A percentile compares a stretch with the other conserved stretches of the same genome.
These are phyloP conservation scores for Syngnathoides biaculeatus DNA, from an alignment of 2,113 vertebrate species.

Conservation along the genomic window DNA sequence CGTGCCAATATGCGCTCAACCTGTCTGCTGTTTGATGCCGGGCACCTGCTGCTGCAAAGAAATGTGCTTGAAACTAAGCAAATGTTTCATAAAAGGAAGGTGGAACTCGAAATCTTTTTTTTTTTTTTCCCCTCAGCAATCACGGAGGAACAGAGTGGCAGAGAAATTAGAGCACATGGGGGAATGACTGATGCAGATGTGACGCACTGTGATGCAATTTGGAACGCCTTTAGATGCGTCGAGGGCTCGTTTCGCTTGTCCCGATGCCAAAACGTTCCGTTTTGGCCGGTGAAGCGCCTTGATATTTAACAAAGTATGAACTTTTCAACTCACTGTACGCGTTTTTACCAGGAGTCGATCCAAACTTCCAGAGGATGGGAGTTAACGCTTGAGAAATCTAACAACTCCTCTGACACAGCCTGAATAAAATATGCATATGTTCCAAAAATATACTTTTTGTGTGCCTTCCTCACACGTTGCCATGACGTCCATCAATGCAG, in stretches of 20 bases:
- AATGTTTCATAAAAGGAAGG: neutral
- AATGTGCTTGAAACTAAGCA: neutral
- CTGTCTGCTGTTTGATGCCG: neutral
- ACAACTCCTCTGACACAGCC: constrained; percentile 6
- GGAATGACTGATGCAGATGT: neutral
- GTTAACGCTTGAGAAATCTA: neutral
- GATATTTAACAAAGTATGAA: neutral
- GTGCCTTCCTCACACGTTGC: constrained; percentile 8
- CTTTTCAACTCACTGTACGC: neutral
- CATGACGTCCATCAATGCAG: constrained; percentile 28
- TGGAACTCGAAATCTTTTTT: neutral
- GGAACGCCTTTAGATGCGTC: neutral
- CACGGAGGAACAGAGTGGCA: neutral
- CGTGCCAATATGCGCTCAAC: neutral
- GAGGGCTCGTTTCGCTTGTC: neutral
- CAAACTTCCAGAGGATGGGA: neutral
- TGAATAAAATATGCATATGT: constrained; percentile 1
- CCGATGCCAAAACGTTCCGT: neutral
- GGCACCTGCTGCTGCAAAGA: constrained; percentile 1
- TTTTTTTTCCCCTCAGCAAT: constrained; percentile 4
- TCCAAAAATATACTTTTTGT: constrained; percentile 6
- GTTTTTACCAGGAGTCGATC: neutral
- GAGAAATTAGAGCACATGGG: neutral
- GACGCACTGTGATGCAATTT: neutral
- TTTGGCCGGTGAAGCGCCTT: neutral